Evolutionary conservation across 2,113 vertebrate species (phyloP).

Genomic region (Mormyrus iriodes): DNA sequence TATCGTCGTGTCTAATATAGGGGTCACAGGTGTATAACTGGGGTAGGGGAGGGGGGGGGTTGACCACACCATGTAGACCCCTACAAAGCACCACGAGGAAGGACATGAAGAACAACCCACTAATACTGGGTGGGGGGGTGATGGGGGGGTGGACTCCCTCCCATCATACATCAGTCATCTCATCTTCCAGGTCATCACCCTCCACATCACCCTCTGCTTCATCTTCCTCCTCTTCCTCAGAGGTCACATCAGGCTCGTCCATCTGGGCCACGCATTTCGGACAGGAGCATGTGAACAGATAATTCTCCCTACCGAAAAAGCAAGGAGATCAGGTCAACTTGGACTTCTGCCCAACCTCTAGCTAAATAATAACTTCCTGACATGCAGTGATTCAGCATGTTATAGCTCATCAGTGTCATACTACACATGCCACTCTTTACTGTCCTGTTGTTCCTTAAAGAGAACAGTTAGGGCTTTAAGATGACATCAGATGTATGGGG

Average conservation of each 20-base stretch:
- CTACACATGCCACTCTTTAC: background rate
- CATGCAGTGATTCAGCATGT: background rate
- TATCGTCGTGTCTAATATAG: background rate
- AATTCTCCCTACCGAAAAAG: slow-evolving; percentile 79
- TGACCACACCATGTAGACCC: background rate
- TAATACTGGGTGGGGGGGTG: background rate
- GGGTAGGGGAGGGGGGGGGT: background rate
- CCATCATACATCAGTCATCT: slow-evolving; percentile 93
- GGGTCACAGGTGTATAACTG: background rate
- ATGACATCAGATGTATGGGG: background rate
- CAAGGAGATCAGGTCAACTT: background rate
- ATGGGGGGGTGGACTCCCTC: slow-evolving; percentile 3
- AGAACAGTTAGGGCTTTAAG: background rate
- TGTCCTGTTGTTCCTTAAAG: background rate
- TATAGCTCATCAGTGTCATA: background rate
- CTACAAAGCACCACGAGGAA: background rate
- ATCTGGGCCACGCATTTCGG: slow-evolving; percentile 84
- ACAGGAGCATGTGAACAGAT: slow-evolving; percentile 90
- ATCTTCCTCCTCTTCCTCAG: slow-evolving; percentile 82
- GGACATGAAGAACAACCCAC: background rate
- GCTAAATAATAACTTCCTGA: background rate
- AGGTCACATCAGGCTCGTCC: slow-evolving; percentile 81
- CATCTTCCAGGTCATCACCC: slow-evolving; percentile 87
- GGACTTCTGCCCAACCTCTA: background rate
- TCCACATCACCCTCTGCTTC: slow-evolving; percentile 74